A percentile compares a stretch with the other conserved stretches of the same genome.
Evolutionary conservation across 2,113 vertebrate species (phyloP).

Genomic region (Bombycilla garrulus): DNA sequence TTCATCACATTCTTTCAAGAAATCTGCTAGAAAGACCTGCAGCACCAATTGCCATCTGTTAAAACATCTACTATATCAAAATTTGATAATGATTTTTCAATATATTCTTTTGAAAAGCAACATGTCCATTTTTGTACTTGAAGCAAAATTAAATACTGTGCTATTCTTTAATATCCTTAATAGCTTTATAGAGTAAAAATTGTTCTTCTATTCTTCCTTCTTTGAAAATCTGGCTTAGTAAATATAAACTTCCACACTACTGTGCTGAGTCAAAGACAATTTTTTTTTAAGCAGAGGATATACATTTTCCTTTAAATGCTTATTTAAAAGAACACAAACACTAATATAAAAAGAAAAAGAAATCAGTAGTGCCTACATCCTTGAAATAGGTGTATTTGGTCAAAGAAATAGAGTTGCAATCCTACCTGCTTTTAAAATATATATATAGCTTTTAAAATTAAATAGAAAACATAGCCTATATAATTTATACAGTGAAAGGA

Average conservation of each 20-base stretch:
- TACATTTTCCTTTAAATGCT: neutral
- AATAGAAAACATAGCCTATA: neutral
- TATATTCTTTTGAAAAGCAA: neutral
- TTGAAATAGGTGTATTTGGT: neutral
- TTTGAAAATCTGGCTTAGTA: neutral
- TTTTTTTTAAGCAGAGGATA: rapidly evolving
- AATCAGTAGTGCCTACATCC: neutral
- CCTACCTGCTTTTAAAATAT: neutral
- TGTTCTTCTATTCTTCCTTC: neutral
- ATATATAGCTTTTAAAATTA: neutral
- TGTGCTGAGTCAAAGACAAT: neutral
- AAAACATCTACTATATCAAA: neutral
- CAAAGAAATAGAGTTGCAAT: neutral
- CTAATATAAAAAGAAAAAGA: neutral
- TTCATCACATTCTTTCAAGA: neutral
- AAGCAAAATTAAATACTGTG: neutral
- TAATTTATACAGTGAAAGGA: neutral
- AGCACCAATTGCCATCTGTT: neutral
- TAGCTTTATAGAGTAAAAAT: neutral
- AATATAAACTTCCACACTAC: neutral
- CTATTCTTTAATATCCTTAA: neutral
- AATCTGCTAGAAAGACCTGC: neutral
- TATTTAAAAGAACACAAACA: neutral
- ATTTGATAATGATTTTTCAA: neutral
- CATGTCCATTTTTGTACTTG: neutral